Evolutionary conservation across 92 coral and sea anemone genomes (phyloP).

Genomic region (Zoanthus sansibaricus): DNA sequence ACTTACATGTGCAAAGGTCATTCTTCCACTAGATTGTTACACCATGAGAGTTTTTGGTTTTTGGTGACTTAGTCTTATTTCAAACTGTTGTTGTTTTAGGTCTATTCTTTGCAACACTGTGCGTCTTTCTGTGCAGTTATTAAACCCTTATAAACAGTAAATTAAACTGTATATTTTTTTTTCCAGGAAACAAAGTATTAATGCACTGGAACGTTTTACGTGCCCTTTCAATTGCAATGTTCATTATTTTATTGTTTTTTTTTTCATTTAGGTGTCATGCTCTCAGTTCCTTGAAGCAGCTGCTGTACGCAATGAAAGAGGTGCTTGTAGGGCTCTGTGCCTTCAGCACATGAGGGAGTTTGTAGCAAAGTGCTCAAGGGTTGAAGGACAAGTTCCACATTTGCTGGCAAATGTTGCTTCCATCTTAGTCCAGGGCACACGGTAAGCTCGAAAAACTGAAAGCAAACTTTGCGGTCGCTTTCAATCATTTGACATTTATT

Average conservation of each 20-base stretch:
- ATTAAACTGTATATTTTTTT: too few species aligned
- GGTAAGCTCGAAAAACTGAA: slow-evolving; percentile 52
- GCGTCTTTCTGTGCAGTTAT: too few species aligned
- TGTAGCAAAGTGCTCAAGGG: slow-evolving; percentile 65
- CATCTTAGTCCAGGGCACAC: slow-evolving; percentile 86
- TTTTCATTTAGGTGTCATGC: slow-evolving; percentile 76
- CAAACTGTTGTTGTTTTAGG: too few species aligned
- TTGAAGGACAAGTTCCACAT: slow-evolving; percentile 79
- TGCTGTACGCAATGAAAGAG: slow-evolving; percentile 89
- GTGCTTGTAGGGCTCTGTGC: slow-evolving; percentile 86
- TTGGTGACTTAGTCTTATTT: too few species aligned
- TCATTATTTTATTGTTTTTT: background rate
- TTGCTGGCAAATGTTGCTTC: slow-evolving; percentile 86
- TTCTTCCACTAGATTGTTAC: too few species aligned
- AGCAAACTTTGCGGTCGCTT: too few species aligned
- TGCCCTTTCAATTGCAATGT: background rate
- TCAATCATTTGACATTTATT: too few species aligned
- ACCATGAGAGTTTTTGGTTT: too few species aligned
- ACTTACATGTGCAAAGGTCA: too few species aligned
- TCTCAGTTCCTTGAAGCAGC: slow-evolving; percentile 93
- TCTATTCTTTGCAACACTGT: too few species aligned
- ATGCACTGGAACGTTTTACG: background rate
- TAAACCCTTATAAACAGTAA: too few species aligned
- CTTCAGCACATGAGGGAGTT: slow-evolving; percentile 85
- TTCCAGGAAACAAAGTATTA: too few species aligned